These are phyloP conservation scores for Distichodus sexfasciatus DNA, from an alignment of 2,797 vertebrate species.

Conservation along the genomic window DNA sequence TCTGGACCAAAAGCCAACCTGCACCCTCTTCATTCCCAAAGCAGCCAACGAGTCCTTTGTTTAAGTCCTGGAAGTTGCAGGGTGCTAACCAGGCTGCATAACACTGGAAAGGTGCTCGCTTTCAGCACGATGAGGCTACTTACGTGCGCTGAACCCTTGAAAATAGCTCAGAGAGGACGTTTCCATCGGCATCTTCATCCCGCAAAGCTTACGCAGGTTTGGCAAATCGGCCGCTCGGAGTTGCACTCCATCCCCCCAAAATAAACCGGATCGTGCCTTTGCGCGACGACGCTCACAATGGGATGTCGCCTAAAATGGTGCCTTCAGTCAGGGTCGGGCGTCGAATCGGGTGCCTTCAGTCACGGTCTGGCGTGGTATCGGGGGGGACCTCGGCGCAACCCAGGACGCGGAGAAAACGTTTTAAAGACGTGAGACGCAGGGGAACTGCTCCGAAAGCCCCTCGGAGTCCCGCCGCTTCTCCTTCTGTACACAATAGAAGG, in stretches of 20 bases:
- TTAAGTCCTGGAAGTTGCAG: neutral
- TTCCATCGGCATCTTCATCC: neutral
- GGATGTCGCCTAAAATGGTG: conserved; percentile 32
- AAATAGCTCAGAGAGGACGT: neutral
- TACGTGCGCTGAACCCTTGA: neutral
- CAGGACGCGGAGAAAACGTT: too few relatives aligned
- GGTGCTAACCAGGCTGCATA: neutral
- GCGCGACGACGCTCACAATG: conserved; percentile 4
- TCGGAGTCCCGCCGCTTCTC: too few relatives aligned
- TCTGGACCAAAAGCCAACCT: neutral
- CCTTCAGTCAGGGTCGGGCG: neutral
- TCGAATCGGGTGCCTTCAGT: neutral
- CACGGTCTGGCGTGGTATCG: too few relatives aligned
- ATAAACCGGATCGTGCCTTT: neutral
- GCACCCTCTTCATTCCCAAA: neutral
- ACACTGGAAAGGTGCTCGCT: neutral
- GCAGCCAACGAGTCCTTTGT: too few relatives aligned
- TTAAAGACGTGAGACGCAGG: too few relatives aligned
- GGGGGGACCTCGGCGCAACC: too few relatives aligned
- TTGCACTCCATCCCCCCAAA: too few relatives aligned
- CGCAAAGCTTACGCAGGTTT: neutral
- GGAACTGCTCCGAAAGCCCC: too few relatives aligned
- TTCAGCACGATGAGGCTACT: neutral
- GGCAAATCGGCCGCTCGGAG: too few relatives aligned
- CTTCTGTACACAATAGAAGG: conserved; percentile 1